Conservation (phyloP, 2,113 vertebrate species). For the Catharus fuscescens region DNA sequence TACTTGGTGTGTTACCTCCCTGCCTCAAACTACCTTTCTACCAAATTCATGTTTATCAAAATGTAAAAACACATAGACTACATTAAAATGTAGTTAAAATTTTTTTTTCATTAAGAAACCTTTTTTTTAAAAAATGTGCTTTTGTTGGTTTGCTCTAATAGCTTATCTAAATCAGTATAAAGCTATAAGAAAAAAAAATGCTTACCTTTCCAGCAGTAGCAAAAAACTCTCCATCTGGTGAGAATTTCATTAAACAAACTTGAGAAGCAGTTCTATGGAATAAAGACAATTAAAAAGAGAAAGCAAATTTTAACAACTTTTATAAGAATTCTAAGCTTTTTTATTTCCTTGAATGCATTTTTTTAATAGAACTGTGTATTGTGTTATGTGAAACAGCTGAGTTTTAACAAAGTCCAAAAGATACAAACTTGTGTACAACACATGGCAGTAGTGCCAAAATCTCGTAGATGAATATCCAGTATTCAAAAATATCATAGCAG, state of each 20-base stretch:
- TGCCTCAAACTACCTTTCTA: neutral
- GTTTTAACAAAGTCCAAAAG: neutral
- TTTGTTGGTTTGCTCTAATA: neutral
- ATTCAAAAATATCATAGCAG: neutral
- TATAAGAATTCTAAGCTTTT: neutral
- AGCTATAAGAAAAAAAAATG: neutral
- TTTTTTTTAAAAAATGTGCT: neutral
- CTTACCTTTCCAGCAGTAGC: constrained; percentile 94
- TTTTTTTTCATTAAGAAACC: neutral
- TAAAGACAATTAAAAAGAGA: neutral
- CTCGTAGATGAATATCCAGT: neutral
- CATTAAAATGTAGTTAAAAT: neutral
- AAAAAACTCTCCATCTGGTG: constrained; percentile 96
- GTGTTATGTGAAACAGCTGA: neutral
- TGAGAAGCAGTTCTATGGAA: constrained; percentile 88
- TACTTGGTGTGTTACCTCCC: neutral
- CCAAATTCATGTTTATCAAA: neutral
- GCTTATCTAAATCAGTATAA: neutral
- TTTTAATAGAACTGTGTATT: neutral
- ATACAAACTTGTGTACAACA: neutral
- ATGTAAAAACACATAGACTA: neutral
- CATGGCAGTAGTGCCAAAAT: fast-evolving
- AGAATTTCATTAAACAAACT: constrained; percentile 92
- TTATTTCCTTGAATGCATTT: neutral
- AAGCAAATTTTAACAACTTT: neutral